These are phyloP conservation scores for Darwinula stevensoni DNA, from an alignment of 2,888 invertebrate genomes.

Conservation along the genomic window DNA sequence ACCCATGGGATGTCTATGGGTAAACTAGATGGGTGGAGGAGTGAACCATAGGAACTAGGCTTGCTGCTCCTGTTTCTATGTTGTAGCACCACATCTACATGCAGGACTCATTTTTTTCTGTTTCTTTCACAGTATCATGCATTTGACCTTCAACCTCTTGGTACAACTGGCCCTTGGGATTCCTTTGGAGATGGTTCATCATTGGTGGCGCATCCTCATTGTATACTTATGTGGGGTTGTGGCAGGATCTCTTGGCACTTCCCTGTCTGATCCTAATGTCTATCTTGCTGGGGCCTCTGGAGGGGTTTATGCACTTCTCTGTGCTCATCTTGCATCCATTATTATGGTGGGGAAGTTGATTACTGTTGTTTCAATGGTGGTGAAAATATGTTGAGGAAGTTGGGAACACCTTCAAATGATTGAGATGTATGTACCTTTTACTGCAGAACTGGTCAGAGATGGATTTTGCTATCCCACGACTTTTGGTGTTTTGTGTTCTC, in stretches of 20 bases:
- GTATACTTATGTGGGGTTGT: constrained; percentile 57
- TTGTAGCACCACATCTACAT: no score
- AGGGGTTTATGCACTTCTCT: constrained; percentile 74
- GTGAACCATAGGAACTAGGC: background rate
- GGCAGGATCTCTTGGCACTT: constrained; percentile 49
- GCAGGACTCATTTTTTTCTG: constrained; percentile 6
- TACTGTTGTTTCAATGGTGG: background rate
- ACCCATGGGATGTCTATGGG: no score
- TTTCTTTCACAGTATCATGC: constrained; percentile 26
- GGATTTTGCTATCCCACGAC: constrained; percentile 64
- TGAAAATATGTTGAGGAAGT: background rate
- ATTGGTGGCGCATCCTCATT: constrained; percentile 63
- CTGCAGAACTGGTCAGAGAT: constrained; percentile 84
- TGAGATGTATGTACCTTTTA: no score
- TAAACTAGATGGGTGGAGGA: background rate
- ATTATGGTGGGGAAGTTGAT: constrained; percentile 33
- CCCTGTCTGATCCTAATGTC: constrained; percentile 42
- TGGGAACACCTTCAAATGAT: background rate
- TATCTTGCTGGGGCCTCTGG: constrained; percentile 77
- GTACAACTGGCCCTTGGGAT: constrained; percentile 78
- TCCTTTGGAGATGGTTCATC: constrained; percentile 84
- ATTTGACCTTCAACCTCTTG: constrained; percentile 61
- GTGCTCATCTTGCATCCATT: constrained; percentile 73
- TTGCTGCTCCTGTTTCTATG: background rate
- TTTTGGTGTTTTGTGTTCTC: constrained; percentile 48